Percentiles rank a stretch among this genome's conserved stretches.
phyloP scores from a whole-genome alignment of 2,113 vertebrate species.

The Nematolebias whitei region DNA sequence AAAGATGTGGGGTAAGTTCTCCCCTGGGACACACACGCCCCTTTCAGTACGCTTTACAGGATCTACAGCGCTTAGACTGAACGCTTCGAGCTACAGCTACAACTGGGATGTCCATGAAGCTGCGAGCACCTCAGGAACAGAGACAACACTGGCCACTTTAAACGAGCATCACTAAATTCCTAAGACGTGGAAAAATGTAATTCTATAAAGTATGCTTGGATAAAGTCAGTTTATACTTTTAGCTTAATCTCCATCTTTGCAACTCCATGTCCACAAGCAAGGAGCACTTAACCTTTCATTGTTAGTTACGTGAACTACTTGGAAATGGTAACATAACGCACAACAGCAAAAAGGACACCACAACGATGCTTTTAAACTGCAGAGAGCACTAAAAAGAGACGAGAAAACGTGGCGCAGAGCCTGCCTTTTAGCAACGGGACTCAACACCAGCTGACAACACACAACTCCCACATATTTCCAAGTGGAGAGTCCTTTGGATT shows the following conservation, averaged over 20 bases:
- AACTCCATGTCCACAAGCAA: constrained; percentile 33
- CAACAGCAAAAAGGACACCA: constrained; percentile 11
- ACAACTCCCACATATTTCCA: constrained; percentile 31
- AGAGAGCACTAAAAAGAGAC: neutral
- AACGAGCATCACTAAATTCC: neutral
- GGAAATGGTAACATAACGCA: constrained; percentile 16
- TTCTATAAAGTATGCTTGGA: neutral
- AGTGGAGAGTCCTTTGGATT: constrained; percentile 16
- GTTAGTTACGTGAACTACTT: constrained; percentile 20
- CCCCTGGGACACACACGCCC: constrained; percentile 5
- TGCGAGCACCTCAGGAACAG: neutral
- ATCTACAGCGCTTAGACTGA: constrained; percentile 8
- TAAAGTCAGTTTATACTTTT: neutral
- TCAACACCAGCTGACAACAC: constrained; percentile 29
- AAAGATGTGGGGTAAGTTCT: constrained; percentile 33
- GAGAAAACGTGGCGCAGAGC: neutral
- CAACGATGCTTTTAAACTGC: constrained; percentile 24
- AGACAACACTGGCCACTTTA: neutral
- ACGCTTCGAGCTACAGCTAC: neutral
- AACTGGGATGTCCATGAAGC: neutral
- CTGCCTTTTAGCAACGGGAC: constrained; percentile 12
- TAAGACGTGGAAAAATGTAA: neutral
- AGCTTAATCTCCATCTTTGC: constrained; percentile 16
- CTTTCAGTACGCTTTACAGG: constrained; percentile 1
- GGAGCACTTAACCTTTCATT: constrained; percentile 56